Evolutionary conservation across 2,888 invertebrate genomes (phyloP), one percentile per base, ranked within the genome.

Genomic region (Scaptomyza polygonia): DNA sequence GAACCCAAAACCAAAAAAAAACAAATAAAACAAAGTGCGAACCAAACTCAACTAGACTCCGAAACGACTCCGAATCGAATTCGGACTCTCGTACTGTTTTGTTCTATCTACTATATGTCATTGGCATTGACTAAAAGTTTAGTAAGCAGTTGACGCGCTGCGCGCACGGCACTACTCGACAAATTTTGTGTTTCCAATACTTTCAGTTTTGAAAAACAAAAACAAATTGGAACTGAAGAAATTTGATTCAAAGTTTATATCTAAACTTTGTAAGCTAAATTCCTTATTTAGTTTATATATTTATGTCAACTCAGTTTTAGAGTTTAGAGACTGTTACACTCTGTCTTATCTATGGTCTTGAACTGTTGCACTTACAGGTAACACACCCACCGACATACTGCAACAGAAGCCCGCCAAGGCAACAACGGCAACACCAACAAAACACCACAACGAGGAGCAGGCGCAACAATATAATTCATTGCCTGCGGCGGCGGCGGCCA

Each of bases 381-480:
- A 86, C 83, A 87, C 86, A 71, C 83, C 86, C 75, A 84, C 87
- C 65, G 87, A 89, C 67, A 82, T 83, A 67, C 72, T 83, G 75
- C 88, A 88, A 58, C 88, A 89, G 81, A 81, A 85, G 75, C 79
- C 89, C 51, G 82, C 88, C 40, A 79, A 87, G 86, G 85, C 86
- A 61, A 88, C 85, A 47, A 85, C 85, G 61, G 88, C 85, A 63
- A 70, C 85, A 36, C 66, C 84, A 58, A 52, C 72, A 16, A 77
- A 77, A 57, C 81, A 74, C 48, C 83, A 81, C 49, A 74, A 54
- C 74, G 58, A 56, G 62, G 58, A 73, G 59, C 74, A 73, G 67
- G 77, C 82, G 43, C 66, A 86, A 18, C 88, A 72, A 58, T 78
- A 64, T 27, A 81, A 63, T 42, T 81, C 70, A 49, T 52, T 75